A percentile compares a stretch with the other conserved stretches of the same genome.
phyloP scores from a whole-genome alignment of 2,797 vertebrate species.

The Clarias laeviceps region DNA sequence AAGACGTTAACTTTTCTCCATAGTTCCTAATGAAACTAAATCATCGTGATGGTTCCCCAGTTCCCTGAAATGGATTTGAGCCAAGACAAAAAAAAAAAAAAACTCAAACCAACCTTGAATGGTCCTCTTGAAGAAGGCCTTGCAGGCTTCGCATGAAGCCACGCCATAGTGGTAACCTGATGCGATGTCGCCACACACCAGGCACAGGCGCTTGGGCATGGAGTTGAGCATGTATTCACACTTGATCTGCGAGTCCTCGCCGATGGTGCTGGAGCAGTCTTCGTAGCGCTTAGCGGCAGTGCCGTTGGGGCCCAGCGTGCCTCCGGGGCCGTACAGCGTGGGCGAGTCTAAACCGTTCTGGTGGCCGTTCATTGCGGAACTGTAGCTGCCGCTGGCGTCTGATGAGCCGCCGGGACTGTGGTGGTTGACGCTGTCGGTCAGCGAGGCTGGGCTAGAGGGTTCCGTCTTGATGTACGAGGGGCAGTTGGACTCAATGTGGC shows the following conservation, averaged over 20 bases:
- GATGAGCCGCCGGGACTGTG: constrained; percentile 98
- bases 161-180: constrained; percentile 99
- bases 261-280: constrained; percentile 97
- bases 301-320: constrained; percentile 86
- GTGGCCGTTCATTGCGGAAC: constrained; percentile 98
- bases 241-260: constrained; percentile 98
- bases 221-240: constrained; percentile 99
- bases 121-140: constrained; percentile 99
- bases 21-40: background rate
- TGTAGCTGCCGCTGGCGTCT: constrained; percentile 98
- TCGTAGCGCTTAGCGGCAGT: constrained; percentile 94
- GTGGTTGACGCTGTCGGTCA: constrained; percentile 99
- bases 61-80: background rate
- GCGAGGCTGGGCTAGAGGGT: constrained; percentile 97
- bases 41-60: background rate
- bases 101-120: constrained; percentile 92
- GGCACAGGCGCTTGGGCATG: constrained; percentile 98
- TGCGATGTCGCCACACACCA: constrained; percentile 98
- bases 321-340: constrained; percentile 90
- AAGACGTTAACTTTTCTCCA: background rate
- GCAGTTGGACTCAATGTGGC: constrained; percentile 99
- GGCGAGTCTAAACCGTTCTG: constrained; percentile 98
- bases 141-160: constrained; percentile 98
- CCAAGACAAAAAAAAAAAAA: background rate
- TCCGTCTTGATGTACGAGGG: constrained; percentile 99